Conservation (phyloP, 2,888 invertebrate species). For the Melieria crassipennis region DNA sequence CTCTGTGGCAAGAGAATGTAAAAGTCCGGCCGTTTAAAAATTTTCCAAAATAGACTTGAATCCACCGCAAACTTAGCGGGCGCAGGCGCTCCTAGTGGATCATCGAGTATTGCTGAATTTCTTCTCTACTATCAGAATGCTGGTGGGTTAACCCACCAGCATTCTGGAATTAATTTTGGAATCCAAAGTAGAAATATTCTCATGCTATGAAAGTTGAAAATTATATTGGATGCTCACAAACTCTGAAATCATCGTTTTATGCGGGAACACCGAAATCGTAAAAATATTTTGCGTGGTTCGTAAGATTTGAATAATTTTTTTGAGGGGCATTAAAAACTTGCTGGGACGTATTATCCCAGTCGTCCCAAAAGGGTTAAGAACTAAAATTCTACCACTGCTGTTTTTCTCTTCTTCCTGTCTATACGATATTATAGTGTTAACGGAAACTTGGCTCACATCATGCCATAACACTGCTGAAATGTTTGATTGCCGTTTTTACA, state of each 20-base stretch:
- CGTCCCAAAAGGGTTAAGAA: not conserved
- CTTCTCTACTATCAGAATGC: not conserved
- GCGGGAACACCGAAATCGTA: no score
- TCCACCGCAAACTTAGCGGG: not conserved
- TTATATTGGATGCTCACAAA: no score
- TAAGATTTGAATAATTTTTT: no score
- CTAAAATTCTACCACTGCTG: not conserved
- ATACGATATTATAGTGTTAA: not conserved
- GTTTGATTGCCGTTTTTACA: not conserved
- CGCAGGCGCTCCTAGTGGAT: not conserved
- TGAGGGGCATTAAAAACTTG: no score
- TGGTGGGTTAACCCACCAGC: not conserved
- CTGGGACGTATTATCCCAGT: no score
- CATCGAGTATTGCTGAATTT: not conserved
- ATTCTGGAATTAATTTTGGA: no score
- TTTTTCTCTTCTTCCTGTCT: not conserved
- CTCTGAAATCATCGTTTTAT: no score
- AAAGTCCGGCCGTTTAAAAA: not conserved
- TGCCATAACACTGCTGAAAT: slow-evolving; percentile 8
- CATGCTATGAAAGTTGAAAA: no score
- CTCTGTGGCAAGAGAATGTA: slow-evolving; percentile 13
- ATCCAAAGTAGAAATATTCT: no score
- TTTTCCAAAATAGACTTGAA: not conserved
- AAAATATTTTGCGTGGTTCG: no score
- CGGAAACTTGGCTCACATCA: slow-evolving; percentile 3